Percentiles rank a stretch among this genome's conserved stretches.
Conservation (phyloP, 2,113 vertebrate species). For the Nipponia nippon region DNA sequence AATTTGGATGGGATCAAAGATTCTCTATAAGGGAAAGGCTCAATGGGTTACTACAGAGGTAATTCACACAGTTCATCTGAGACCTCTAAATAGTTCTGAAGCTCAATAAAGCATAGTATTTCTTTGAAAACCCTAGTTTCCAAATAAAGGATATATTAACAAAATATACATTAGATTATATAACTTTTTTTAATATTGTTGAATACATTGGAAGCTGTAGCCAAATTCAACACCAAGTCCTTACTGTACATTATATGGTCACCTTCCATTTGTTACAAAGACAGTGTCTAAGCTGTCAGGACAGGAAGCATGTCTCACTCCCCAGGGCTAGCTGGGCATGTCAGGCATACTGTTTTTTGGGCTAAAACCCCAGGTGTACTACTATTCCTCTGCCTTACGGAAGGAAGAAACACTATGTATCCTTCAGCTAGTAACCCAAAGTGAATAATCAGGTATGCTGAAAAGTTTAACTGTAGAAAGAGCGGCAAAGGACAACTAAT, state of each 20-base stretch:
- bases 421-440: neutral
- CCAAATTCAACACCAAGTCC: neutral
- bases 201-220: neutral
- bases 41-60: neutral
- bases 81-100: neutral
- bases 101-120: neutral
- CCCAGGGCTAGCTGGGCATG: neutral
- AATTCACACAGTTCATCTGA: neutral
- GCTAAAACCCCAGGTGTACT: neutral
- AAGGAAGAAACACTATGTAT: neutral
- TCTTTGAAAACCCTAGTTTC: neutral
- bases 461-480: neutral
- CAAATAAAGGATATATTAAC: neutral
- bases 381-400: neutral
- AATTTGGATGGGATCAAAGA: neutral
- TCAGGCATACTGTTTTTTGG: neutral
- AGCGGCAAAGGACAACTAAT: neutral
- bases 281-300: neutral
- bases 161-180: neutral
- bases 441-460: neutral
- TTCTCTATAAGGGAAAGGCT: neutral
- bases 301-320: neutral
- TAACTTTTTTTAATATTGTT: neutral
- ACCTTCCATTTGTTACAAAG: neutral
- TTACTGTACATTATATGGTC: neutral